Evolutionary conservation across 2,888 invertebrate species (phyloP).

Genomic region (Melitaea athalia): DNA sequence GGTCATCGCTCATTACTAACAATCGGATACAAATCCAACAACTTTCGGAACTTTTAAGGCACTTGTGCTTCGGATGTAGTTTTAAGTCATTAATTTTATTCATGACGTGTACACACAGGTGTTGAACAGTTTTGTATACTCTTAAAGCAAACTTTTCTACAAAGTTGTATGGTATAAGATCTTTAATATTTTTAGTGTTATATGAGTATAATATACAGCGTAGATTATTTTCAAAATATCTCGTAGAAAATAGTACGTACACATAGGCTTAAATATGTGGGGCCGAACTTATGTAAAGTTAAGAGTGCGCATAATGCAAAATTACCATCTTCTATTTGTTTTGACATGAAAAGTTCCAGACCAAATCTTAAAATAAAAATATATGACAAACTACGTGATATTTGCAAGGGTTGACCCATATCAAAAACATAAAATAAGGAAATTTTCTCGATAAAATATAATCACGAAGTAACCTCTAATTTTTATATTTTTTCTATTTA

Average conservation of each 20-base stretch:
- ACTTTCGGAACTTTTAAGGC: constrained; percentile 69
- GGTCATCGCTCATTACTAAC: constrained; percentile 76
- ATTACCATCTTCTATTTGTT: no score
- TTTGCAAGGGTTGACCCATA: no score
- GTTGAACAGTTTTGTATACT: constrained; percentile 39
- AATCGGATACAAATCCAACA: constrained; percentile 75
- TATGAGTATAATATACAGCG: not conserved
- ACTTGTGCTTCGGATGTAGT: constrained; percentile 58
- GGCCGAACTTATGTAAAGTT: constrained; percentile 19
- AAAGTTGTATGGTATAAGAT: constrained; percentile 9
- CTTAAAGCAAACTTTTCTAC: constrained; percentile 23
- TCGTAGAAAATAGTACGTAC: not conserved
- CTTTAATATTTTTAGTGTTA: constrained; percentile 1
- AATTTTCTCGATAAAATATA: no score
- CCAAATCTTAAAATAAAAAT: no score
- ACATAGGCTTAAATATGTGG: not conserved
- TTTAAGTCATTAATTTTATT: constrained; percentile 48
- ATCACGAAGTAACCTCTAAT: no score
- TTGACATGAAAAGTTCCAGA: no score
- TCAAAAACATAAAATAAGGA: no score
- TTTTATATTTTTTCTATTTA: no score
- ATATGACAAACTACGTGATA: no score
- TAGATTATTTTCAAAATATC: not conserved
- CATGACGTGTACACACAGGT: constrained; percentile 66
- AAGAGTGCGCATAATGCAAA: no score